Base-by-base conservation (phyloP, 2,113 vertebrate genomes). In the Oreochromis aureus region DNA sequence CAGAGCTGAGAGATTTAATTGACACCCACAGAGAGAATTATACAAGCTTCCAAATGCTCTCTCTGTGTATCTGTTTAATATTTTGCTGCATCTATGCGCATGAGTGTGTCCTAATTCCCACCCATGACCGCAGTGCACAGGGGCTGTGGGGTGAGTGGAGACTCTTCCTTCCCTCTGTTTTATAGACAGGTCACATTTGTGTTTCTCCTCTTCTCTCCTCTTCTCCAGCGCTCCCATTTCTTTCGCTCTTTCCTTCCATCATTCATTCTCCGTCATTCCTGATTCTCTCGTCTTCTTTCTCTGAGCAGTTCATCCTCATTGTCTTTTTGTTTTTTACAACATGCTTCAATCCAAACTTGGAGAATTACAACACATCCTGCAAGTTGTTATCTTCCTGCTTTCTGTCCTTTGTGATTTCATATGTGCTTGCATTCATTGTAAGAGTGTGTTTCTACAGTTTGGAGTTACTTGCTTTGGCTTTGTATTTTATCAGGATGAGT, bases 21-120 rank as follows among this genome's bases (percentile, higher is more conserved):
- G 94, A 95, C 93, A 93, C 92, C 94, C 92, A 95, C 94, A 86
- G 89, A 94, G 94, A 90, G 87, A 93, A 94, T 91, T 94, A 93
- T 88, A 93, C 93, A 95, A 93, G 87, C 90, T 86, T 91, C 90
- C 92, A 91, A 94, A 93, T 90, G 86, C 82, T 90, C 36, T 79
- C 15, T 80, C 9, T 22, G 32, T 83, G 41, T 48, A 19, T 89
- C 44, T 84, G 73, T 80, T 36, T 78, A 44, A 84, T 82, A n/a
- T 83, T 82, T 90, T 53, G 69, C 82, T 83, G 41, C 22, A 53
- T 88, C 16, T 73, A 48, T 51, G 48, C 78, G 30, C 36, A 44
- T 61, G 6, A 54, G 59, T 83, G 41, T 82, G 41, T 44, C 71
- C 79, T 41, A 41, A 69, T 80, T 59, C 48, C 48, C 86, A 36